Base-by-base conservation (phyloP, 2,888 invertebrate species). In the Plusia festucae region DNA sequence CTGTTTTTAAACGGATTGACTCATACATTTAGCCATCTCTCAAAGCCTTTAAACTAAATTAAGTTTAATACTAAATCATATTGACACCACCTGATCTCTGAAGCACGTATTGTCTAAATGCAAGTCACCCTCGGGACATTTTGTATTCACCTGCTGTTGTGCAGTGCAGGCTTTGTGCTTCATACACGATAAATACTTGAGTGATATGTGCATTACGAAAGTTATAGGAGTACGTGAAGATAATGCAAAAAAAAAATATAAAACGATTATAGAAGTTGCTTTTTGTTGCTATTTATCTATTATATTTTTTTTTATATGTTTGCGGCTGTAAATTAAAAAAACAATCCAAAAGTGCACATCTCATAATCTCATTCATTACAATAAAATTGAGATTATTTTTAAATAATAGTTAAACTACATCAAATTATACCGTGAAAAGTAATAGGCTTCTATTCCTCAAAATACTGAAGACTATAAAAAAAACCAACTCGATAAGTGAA, bases 81-180 rank as follows among this genome's bases (percentile, higher is more conserved):
- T 73, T 60, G 61, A 77, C 30, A 65, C 60, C 65, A 63, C 53
- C 8, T 22, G 18, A 24, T 44, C 60, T 44, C 49, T 34, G 15
- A 20, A 34, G 64, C 70, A 59, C 59, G 46, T 57, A 65, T 68
- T 66, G 59, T 72, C 59, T 73, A 79, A 72, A 60, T 76, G 76
- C 79, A 68, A 34, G 59, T 64, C 59, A 62, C 77, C 55, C 66
- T 53, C 7, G 77, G 79, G 79, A 76, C 60, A 64, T 71, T 65
- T 65, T 65, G 60, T 64, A 60, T 52, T 68, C 72, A 64, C 53
- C 59, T 66, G 70, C n/a, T 66, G 49, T 16, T 13, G 44, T 60
- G 57, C 73, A 20, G n/a, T 13, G 18, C 61, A 20, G 32, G 60
- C 67, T 9, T 40, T 40, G 60, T 52, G 24, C 52, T 22, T 74